Percentiles rank a stretch among this genome's conserved stretches.
phyloP scores from a whole-genome alignment of 2,113 vertebrate species.

The Lampris incognitus region DNA sequence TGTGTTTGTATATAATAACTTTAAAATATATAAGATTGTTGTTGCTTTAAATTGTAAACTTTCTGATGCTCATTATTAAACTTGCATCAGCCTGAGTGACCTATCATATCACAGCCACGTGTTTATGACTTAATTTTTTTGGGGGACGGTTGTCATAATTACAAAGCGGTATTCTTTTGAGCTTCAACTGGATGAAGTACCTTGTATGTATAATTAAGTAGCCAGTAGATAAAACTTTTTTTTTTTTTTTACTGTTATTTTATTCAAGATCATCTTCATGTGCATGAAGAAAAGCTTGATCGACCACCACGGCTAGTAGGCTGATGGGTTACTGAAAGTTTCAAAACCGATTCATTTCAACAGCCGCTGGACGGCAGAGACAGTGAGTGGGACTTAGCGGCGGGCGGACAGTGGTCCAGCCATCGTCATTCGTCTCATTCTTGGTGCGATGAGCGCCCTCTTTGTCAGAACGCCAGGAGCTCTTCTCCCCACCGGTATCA shows the following conservation, averaged over 20 bases:
- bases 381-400: slow-evolving; percentile 73
- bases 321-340: neutral
- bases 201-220: too few species aligned
- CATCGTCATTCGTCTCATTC: slow-evolving; percentile 95
- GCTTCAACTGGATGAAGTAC: too few species aligned
- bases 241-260: slow-evolving; percentile 46
- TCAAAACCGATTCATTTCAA: slow-evolving; percentile 11
- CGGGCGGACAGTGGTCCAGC: slow-evolving; percentile 99
- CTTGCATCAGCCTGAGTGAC: slow-evolving; percentile 28
- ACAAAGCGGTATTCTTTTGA: too few species aligned
- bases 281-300: slow-evolving; percentile 15
- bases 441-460: slow-evolving; percentile 89
- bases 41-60: slow-evolving; percentile 85
- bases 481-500: slow-evolving; percentile 85
- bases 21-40: slow-evolving; percentile 92
- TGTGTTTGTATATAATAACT: slow-evolving; percentile 90
- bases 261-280: slow-evolving; percentile 25
- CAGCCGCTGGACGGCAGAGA: too few species aligned
- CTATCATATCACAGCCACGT: slow-evolving; percentile 78
- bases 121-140: too few species aligned
- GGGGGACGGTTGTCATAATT: too few species aligned
- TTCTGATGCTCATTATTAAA: neutral
- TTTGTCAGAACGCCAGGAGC: slow-evolving; percentile 88
- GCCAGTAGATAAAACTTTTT: too few species aligned
- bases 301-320: slow-evolving; percentile 24